Conservation (phyloP, 2,888 invertebrate genomes). For the Congeria kusceri region DNA sequence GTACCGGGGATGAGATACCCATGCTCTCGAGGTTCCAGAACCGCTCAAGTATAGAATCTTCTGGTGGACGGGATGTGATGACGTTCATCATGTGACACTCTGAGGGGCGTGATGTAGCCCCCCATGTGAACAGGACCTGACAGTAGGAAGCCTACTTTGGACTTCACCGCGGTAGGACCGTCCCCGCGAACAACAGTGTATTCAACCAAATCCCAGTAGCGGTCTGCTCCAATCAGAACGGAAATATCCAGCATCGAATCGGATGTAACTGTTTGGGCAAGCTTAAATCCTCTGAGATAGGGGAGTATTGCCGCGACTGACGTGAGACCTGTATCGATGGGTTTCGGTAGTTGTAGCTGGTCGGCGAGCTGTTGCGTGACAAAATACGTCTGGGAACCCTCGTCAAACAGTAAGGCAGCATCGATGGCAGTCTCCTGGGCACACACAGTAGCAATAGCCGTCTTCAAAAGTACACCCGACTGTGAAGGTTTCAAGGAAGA, state of each 20-base stretch:
- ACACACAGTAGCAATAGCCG: conserved; percentile 11
- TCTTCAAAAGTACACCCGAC: conserved; percentile 10
- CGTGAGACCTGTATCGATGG: not conserved
- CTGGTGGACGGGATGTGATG: not conserved
- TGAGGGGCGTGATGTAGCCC: too few species aligned
- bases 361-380: conserved; percentile 15
- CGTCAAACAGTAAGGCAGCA: conserved; percentile 23
- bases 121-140: conserved; percentile 5
- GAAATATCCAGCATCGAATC: not conserved
- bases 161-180: conserved; percentile 17
- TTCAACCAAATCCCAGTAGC: conserved; percentile 13
- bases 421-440: not conserved
- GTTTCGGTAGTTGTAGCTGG: not conserved
- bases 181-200: conserved; percentile 1
- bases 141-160: conserved; percentile 9
- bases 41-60: not conserved
- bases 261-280: not conserved
- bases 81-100: too few species aligned
- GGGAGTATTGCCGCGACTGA: not conserved
- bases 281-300: conserved; percentile 1
- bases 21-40: conserved; percentile 17
- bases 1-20: not conserved
- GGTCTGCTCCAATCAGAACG: conserved; percentile 17
- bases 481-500: not conserved
- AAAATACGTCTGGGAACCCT: conserved; percentile 18